phyloP scores from a whole-genome alignment of 2,113 vertebrate genomes.

The Alethe castanea region DNA sequence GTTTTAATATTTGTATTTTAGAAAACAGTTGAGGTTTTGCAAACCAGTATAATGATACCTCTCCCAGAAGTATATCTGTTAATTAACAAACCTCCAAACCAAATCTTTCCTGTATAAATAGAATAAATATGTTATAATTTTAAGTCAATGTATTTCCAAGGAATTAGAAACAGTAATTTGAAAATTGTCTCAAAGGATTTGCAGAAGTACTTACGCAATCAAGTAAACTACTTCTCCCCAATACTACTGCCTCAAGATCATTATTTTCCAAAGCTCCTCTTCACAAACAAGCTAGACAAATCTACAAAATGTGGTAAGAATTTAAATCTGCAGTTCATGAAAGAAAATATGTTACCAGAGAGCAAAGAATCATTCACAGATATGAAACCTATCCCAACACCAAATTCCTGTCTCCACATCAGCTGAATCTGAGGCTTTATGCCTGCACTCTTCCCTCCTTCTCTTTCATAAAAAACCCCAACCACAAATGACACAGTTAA shows the following conservation, averaged over 20 bases:
- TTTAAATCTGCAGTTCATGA: background rate
- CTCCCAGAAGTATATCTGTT: background rate
- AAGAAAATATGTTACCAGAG: background rate
- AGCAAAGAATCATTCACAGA: background rate
- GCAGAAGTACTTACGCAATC: background rate
- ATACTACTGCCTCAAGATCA: background rate
- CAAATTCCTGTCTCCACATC: background rate
- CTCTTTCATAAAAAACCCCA: background rate
- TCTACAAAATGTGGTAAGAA: background rate
- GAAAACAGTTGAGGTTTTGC: background rate
- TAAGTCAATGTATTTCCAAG: background rate
- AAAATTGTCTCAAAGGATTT: constrained; percentile 2
- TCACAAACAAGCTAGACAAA: background rate
- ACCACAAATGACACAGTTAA: background rate
- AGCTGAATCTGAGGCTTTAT: background rate
- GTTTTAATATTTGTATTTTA: background rate
- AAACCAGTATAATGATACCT: background rate
- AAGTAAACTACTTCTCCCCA: background rate
- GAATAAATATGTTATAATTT: constrained; percentile 10
- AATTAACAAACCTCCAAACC: background rate
- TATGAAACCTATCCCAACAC: background rate
- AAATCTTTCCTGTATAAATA: background rate
- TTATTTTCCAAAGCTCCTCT: background rate
- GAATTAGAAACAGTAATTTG: constrained; percentile 4
- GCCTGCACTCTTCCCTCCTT: background rate